Evolutionary conservation across 2,888 invertebrate genomes (phyloP), one percentile per base, ranked within the genome.

Genomic region (Cheilosia urbana): DNA sequence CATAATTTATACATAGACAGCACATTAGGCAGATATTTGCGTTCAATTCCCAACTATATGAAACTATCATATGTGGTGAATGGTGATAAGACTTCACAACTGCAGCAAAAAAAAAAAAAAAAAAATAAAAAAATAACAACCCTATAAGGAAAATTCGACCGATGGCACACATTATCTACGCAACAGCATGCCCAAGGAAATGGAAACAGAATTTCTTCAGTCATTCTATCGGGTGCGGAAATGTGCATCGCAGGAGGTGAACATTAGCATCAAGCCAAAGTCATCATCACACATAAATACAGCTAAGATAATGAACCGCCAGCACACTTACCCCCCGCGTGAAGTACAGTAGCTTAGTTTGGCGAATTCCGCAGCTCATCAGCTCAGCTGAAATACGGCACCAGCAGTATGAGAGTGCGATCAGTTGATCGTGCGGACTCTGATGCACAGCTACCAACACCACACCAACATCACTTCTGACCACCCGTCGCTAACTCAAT

Each of bases 331-430:
- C 60, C 66, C 65, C 53, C 53, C 27, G 30, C n/a, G 47, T 24
- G 13, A 66, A 73, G 72, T 62, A 72, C 83, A 83, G 83, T 78
- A 83, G 83, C 68, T 78, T 68, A 45, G 68, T 69, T 79, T 84
- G 79, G 79, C 69, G 62, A 79, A 84, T 84, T 84, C 84, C 84
- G 69, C 69, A 84, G 65, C 79, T 79, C 84, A 84, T 84, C 78
- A 78, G 42, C 53, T 68, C 13, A 21, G 58, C 77, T 77, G 55
- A 72, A 65, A 77, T 66, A 53, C 66, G 71, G 77, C 77, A 82
- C 82, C 82, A 72, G 47, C 57, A 82, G 51, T 40, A 53, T 65
- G 69, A 27, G 40, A 47, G 63, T 19, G 60, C 55, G 34, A 69
- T 57, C 68, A 40, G 60, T 53, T 40, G 53, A 51, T 76, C 68